These are phyloP conservation scores for Danio tinwini DNA, from an alignment of 2,797 vertebrate genomes.

Conservation along the genomic window DNA sequence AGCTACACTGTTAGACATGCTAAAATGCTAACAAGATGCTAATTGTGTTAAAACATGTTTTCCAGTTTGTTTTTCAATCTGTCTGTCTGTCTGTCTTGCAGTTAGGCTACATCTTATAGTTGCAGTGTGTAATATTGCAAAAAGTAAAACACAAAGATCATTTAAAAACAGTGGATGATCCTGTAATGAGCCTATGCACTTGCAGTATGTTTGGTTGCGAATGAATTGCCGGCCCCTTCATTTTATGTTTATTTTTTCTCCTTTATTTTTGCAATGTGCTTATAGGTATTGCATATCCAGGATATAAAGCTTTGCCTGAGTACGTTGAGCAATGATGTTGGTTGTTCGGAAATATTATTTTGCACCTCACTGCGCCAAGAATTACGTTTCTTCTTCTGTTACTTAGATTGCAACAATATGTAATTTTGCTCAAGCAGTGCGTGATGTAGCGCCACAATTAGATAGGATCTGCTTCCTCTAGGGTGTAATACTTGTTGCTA, in stretches of 20 bases:
- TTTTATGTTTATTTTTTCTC: not conserved
- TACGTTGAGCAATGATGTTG: conserved; percentile 1
- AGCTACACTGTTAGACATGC: too few species aligned
- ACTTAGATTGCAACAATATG: not conserved
- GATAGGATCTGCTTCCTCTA: not conserved
- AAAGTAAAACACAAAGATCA: too few species aligned
- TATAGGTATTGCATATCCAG: not conserved
- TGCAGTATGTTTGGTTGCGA: not conserved
- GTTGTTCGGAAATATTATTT: not conserved
- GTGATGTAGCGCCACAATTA: conserved; percentile 9
- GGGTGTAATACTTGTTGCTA: conserved; percentile 21
- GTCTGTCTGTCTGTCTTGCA: too few species aligned
- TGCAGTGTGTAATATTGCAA: too few species aligned
- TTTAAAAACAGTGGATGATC: not conserved
- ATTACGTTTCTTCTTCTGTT: not conserved
- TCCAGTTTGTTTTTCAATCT: too few species aligned
- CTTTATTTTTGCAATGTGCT: too few species aligned
- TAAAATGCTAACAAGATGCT: too few species aligned
- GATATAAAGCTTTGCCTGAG: not conserved
- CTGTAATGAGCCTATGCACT: not conserved
- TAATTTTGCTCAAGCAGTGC: conserved; percentile 13
- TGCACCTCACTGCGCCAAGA: not conserved
- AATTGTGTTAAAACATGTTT: too few species aligned
- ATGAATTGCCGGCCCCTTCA: not conserved
- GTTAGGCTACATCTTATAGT: too few species aligned